Evolutionary conservation across 2,888 invertebrate species (phyloP).

Genomic region (Phymatocera aterrima): DNA sequence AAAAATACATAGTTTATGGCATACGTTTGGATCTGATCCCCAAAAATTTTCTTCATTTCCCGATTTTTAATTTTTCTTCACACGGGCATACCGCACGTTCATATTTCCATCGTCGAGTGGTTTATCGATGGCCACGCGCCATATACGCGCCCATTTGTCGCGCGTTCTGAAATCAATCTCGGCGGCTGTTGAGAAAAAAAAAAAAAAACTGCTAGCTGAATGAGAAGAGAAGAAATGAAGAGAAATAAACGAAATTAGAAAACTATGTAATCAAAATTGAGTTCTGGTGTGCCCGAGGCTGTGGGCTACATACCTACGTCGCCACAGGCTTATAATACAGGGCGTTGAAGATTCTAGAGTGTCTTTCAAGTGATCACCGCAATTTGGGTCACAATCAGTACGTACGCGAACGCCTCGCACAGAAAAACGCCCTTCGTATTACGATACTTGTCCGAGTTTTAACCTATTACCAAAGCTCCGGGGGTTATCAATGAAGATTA

Average conservation of each 20-base stretch:
- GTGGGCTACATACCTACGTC: conserved; percentile 12
- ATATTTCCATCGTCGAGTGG: too few relatives aligned
- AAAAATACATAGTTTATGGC: too few relatives aligned
- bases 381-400: conserved; percentile 30
- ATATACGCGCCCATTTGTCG: too few relatives aligned
- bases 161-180: background rate
- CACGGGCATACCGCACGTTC: too few relatives aligned
- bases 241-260: background rate
- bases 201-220: background rate
- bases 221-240: too few relatives aligned
- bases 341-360: background rate
- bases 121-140: too few relatives aligned
- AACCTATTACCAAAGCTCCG: conserved; percentile 50
- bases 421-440: conserved; percentile 32
- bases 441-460: conserved; percentile 24
- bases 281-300: background rate
- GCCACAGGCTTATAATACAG: background rate
- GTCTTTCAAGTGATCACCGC: conserved; percentile 22
- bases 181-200: background rate
- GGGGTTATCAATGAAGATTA: conserved; percentile 59
- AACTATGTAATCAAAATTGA: conserved; percentile 22
- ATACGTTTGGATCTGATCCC: too few relatives aligned
- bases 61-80: too few relatives aligned
- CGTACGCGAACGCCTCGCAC: background rate
- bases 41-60: too few relatives aligned